Evolutionary conservation across 2,113 vertebrate genomes (phyloP).

Genomic region (Passer montanus): DNA sequence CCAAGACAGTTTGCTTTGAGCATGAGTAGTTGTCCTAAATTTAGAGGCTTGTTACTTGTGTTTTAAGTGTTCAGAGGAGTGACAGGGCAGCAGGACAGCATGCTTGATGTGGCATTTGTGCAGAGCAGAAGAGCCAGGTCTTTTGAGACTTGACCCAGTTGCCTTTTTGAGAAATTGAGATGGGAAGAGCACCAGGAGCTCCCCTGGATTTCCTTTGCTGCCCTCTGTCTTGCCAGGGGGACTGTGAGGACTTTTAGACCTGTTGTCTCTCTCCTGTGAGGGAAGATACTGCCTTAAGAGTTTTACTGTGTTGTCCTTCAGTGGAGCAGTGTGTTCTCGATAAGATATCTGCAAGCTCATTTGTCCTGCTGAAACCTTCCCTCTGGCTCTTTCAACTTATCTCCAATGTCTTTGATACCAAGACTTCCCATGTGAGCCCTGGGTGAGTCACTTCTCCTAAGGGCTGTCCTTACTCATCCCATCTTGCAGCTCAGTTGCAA

Average conservation of each 20-base stretch:
- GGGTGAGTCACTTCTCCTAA: background rate
- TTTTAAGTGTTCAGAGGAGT: background rate
- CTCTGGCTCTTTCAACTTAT: background rate
- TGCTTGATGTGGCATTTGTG: background rate
- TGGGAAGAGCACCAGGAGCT: background rate
- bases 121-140: background rate
- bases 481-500: background rate
- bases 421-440: background rate
- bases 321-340: background rate
- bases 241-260: background rate
- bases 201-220: background rate
- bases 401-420: background rate
- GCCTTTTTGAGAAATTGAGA: background rate
- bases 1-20: background rate
- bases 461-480: background rate
- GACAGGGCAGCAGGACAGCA: background rate
- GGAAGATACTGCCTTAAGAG: background rate
- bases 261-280: background rate
- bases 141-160: background rate
- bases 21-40: background rate
- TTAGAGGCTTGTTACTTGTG: background rate
- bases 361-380: background rate
- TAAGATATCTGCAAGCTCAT: background rate
- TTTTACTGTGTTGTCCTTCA: background rate
- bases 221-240: background rate